A percentile compares a stretch with the other conserved stretches of the same genome.
These are phyloP conservation scores for Drosophila ironensis DNA, from an alignment of 1,140 invertebrate genomes.

Conservation along the genomic window DNA sequence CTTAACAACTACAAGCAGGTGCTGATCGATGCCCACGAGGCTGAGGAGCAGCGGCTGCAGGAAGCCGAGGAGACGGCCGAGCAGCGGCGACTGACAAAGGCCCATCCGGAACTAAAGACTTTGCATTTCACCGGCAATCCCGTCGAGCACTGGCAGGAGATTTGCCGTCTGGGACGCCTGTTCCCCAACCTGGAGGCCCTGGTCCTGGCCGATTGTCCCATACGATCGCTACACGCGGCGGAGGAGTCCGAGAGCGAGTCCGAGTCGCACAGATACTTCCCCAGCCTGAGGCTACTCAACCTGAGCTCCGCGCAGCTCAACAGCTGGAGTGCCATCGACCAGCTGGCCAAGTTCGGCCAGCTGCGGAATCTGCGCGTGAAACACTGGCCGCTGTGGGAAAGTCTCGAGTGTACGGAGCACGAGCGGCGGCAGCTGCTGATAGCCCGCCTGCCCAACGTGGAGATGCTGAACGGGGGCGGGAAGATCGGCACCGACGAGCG, in stretches of 20 bases:
- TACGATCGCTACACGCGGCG: slow-evolving; percentile 47
- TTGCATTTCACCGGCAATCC: slow-evolving; percentile 93
- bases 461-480: slow-evolving; percentile 93
- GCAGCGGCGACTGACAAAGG: slow-evolving; percentile 66
- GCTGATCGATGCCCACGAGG: slow-evolving; percentile 68
- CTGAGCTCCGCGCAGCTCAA: slow-evolving; percentile 91
- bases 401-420: slow-evolving; percentile 92
- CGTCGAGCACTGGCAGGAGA: slow-evolving; percentile 90
- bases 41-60: slow-evolving; percentile 44
- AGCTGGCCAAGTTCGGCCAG: slow-evolving; percentile 90
- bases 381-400: slow-evolving; percentile 87
- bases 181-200: slow-evolving; percentile 93
- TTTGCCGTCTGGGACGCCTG: slow-evolving; percentile 90
- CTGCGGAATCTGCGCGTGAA: slow-evolving; percentile 92
- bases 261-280: slow-evolving; percentile 83
- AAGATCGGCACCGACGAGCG: slow-evolving; percentile 91
- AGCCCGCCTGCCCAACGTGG: slow-evolving; percentile 92
- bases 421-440: slow-evolving; percentile 92
- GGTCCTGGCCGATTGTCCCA: slow-evolving; percentile 92
- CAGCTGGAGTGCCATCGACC: slow-evolving; percentile 94
- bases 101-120: slow-evolving; percentile 87
- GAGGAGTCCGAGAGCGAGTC: slow-evolving; percentile 39
- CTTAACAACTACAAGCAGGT: slow-evolving; percentile 92
- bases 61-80: slow-evolving; percentile 84
- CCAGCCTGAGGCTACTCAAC: slow-evolving; percentile 88